Evolutionary conservation across 2,797 vertebrate genomes (phyloP).

Genomic region (Sebastes aleutianus): DNA sequence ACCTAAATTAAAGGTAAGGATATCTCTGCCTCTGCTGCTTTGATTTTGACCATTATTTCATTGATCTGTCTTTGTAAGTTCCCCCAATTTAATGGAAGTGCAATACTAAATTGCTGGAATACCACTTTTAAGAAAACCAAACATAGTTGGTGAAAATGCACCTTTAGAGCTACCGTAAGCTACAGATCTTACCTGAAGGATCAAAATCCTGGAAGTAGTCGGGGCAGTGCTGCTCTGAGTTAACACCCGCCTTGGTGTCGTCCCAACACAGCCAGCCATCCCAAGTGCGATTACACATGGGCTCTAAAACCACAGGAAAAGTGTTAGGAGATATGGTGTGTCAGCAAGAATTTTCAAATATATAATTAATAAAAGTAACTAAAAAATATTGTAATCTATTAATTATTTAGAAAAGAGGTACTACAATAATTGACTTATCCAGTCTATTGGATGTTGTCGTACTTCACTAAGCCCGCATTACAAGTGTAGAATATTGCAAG

Average conservation of each 20-base stretch:
- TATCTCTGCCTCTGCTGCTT: neutral
- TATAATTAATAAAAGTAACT: neutral
- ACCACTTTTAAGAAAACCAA: neutral
- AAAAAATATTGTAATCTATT: neutral
- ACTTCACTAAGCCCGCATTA: neutral
- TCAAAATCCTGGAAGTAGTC: conserved; percentile 99
- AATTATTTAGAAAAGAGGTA: neutral
- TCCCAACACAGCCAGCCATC: conserved; percentile 99
- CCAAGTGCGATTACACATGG: conserved; percentile 95
- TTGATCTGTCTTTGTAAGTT: neutral
- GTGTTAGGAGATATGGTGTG: neutral
- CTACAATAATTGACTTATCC: neutral
- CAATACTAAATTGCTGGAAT: neutral
- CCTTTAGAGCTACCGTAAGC: neutral
- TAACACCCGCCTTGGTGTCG: conserved; percentile 84
- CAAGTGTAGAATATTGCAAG: neutral
- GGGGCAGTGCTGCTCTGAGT: conserved; percentile 91
- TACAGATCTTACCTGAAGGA: conserved; percentile 85
- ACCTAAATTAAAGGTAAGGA: no score
- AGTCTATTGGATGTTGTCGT: neutral
- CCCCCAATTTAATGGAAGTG: neutral
- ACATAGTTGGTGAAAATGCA: neutral
- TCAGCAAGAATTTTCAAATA: neutral
- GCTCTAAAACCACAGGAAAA: conserved; percentile 63
- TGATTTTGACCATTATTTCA: neutral